Conservation (phyloP, 2,113 vertebrate species). For the Struthio camelus region DNA sequence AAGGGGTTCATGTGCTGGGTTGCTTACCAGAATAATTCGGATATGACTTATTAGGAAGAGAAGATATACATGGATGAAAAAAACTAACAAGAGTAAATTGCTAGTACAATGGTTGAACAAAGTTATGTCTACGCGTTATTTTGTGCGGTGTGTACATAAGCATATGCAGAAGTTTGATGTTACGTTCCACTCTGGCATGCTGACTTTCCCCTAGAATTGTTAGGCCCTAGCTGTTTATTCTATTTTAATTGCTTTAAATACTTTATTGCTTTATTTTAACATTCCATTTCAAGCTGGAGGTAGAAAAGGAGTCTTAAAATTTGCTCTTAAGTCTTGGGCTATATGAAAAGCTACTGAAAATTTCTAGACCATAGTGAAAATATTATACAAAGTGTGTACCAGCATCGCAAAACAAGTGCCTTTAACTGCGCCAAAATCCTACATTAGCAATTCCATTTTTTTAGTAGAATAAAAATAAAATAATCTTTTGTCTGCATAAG, state of each 20-base stretch:
- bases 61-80: background rate
- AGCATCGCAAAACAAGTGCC: background rate
- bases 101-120: background rate
- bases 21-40: conserved; percentile 35
- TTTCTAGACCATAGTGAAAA: background rate
- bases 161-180: background rate
- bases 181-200: background rate
- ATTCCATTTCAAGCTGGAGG: background rate
- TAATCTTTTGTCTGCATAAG: background rate
- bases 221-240: background rate
- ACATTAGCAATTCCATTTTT: background rate
- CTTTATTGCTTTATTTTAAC: background rate
- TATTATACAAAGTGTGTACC: background rate
- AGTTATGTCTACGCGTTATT: background rate
- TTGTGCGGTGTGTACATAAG: background rate
- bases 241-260: background rate
- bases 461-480: background rate
- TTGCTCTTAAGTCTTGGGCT: background rate
- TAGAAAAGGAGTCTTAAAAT: background rate
- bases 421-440: background rate
- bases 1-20: background rate
- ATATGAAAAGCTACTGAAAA: background rate
- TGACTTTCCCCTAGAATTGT: background rate
- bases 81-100: background rate
- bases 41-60: background rate